A percentile compares a stretch with the other conserved stretches of the same genome.
Conservation (phyloP, 2,113 vertebrate genomes). For the Melanostigma gelatinosum region DNA sequence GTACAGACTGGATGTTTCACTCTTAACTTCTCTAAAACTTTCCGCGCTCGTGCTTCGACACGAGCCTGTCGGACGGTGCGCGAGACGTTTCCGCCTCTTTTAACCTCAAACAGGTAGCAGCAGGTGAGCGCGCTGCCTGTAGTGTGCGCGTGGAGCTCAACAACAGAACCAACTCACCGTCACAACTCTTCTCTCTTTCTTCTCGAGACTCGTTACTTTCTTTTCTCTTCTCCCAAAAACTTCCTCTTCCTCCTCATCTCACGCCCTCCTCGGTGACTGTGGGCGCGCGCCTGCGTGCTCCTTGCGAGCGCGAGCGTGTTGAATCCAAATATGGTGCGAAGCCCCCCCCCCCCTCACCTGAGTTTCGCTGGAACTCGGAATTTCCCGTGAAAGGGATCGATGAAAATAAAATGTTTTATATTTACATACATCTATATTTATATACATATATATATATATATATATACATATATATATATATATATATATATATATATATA, state of each 20-base stretch:
- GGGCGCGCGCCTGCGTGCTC: background rate
- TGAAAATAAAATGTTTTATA: too few species aligned
- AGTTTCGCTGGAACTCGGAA: too few species aligned
- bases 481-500: too few species aligned
- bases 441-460: too few species aligned
- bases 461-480: too few species aligned
- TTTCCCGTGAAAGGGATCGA: too few species aligned
- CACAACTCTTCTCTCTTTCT: too few species aligned
- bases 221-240: background rate
- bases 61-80: background rate
- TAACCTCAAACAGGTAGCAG: background rate
- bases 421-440: too few species aligned
- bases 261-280: background rate
- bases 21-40: too few species aligned
- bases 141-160: background rate
- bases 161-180: background rate
- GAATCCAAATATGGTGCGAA: conserved; percentile 24
- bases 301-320: background rate
- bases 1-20: too few species aligned
- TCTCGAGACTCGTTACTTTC: background rate
- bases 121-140: background rate
- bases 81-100: background rate
- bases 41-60: too few species aligned
- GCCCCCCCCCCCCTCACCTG: too few species aligned
- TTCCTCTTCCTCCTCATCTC: background rate